These are phyloP conservation scores for Bos taurus DNA, from an alignment of 2,113 vertebrate species.

Conservation along the genomic window DNA sequence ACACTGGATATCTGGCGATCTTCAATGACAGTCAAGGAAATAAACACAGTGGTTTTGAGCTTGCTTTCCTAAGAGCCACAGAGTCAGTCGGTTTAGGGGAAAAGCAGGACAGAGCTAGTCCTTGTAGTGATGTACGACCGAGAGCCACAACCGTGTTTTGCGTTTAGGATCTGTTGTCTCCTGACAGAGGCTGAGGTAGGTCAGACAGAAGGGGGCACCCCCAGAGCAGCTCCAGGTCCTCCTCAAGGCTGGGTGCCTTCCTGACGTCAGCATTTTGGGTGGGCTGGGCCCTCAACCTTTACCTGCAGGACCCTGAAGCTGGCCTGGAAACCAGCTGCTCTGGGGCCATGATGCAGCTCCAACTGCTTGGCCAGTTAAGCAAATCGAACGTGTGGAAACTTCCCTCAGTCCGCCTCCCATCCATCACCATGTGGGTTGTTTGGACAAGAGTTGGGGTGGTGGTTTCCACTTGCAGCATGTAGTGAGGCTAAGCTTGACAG, in stretches of 20 bases:
- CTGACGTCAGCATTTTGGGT: neutral
- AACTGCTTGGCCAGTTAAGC: neutral
- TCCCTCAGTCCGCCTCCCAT: no score
- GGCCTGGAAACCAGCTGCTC: neutral
- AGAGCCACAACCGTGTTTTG: neutral
- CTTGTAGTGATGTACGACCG: neutral
- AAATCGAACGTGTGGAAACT: neutral
- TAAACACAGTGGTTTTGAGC: neutral
- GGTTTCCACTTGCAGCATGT: neutral
- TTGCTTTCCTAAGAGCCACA: neutral
- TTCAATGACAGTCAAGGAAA: neutral
- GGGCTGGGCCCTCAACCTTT: neutral
- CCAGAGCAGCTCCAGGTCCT: neutral
- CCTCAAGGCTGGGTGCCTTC: neutral
- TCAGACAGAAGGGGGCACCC: neutral
- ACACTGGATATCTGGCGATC: neutral
- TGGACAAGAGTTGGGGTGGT: neutral
- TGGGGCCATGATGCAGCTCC: no score
- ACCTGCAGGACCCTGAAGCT: neutral
- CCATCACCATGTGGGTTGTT: neutral
- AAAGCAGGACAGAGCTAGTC: neutral
- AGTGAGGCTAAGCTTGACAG: neutral
- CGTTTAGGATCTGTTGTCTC: neutral
- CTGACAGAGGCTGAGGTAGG: accelerated
- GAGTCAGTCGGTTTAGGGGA: neutral